phyloP scores from a whole-genome alignment of 2,888 invertebrate genomes.

The Drosophila anomelani region DNA sequence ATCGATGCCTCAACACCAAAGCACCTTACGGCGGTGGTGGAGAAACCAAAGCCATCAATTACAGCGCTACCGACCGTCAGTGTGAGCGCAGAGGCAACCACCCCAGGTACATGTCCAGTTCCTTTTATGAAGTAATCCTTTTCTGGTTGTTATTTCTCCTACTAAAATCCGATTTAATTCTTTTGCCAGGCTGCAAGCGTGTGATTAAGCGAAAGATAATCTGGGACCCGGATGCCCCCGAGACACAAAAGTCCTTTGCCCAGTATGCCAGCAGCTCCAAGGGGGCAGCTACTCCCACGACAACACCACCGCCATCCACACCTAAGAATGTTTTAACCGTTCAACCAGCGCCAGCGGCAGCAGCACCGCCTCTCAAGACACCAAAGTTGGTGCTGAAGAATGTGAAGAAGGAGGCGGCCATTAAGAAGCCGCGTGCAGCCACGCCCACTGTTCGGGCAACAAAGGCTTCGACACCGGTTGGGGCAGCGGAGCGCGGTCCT shows the following conservation, averaged over 20 bases:
- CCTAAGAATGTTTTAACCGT: background rate
- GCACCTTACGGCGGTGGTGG: background rate
- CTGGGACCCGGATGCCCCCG: slow-evolving; percentile 88
- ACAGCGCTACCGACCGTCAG: slow-evolving; percentile 4
- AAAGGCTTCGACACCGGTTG: slow-evolving; percentile 38
- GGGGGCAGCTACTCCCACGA: slow-evolving; percentile 24
- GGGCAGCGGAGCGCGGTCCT: slow-evolving; percentile 5
- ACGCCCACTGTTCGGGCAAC: slow-evolving; percentile 58
- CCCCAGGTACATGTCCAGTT: slow-evolving; percentile 14
- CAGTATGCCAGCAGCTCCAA: slow-evolving; percentile 78
- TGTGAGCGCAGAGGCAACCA: slow-evolving; percentile 9
- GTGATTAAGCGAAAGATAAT: slow-evolving; percentile 90
- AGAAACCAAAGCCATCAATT: slow-evolving; percentile 5
- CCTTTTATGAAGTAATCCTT: background rate
- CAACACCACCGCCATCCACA: slow-evolving; percentile 3
- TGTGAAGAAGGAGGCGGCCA: slow-evolving; percentile 41
- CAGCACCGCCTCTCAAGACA: background rate
- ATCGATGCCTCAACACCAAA: slow-evolving; percentile 13
- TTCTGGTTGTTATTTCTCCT: background rate
- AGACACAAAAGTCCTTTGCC: slow-evolving; percentile 79
- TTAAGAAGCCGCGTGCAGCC: slow-evolving; percentile 64
- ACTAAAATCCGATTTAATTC: background rate
- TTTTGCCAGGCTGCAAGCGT: slow-evolving; percentile 82
- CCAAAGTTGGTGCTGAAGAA: slow-evolving; percentile 17
- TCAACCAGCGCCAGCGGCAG: background rate